phyloP scores from a whole-genome alignment of 2,797 vertebrate genomes.

The Bradypodion pumilum region DNA sequence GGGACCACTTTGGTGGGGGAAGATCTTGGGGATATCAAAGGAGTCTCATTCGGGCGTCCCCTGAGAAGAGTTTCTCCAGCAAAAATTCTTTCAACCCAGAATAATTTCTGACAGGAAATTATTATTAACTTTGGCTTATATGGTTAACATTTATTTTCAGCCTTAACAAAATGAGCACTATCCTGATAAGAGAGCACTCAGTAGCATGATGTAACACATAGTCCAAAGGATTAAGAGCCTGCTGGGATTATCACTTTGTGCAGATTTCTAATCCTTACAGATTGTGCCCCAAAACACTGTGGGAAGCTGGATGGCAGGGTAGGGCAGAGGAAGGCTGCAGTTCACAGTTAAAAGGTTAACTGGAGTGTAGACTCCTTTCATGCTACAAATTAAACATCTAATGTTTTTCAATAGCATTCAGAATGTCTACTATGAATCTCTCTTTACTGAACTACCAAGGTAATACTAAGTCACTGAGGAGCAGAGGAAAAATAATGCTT shows the following conservation, averaged over 20 bases:
- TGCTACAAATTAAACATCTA: constrained; percentile 50
- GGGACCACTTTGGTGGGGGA: too few species aligned
- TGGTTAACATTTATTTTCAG: constrained; percentile 48
- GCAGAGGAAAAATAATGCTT: constrained; percentile 48
- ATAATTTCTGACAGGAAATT: too few species aligned
- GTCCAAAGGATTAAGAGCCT: constrained; percentile 53
- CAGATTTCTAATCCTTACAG: constrained; percentile 59
- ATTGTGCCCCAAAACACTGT: constrained; percentile 57
- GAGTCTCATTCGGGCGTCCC: too few species aligned
- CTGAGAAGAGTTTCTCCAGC: too few species aligned
- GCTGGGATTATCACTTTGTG: constrained; percentile 66
- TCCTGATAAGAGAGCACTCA: constrained; percentile 52
- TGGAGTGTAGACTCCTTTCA: constrained; percentile 40
- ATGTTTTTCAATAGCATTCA: constrained; percentile 58
- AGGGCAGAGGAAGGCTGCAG: constrained; percentile 31
- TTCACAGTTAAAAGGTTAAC: constrained; percentile 55
- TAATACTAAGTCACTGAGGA: constrained; percentile 51
- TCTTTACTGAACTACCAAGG: constrained; percentile 52
- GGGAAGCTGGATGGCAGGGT: constrained; percentile 1
- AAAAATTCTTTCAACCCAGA: too few species aligned
- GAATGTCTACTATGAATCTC: constrained; percentile 55
- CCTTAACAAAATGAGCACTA: constrained; percentile 59
- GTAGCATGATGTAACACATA: constrained; percentile 49
- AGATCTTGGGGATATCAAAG: too few species aligned
- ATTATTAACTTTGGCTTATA: constrained; percentile 19